Evolutionary conservation across 64 coral and sea anemone genomes (phyloP), one percentile per base, ranked within the genome.

Genomic region (Catalaphyllia jardinei): DNA sequence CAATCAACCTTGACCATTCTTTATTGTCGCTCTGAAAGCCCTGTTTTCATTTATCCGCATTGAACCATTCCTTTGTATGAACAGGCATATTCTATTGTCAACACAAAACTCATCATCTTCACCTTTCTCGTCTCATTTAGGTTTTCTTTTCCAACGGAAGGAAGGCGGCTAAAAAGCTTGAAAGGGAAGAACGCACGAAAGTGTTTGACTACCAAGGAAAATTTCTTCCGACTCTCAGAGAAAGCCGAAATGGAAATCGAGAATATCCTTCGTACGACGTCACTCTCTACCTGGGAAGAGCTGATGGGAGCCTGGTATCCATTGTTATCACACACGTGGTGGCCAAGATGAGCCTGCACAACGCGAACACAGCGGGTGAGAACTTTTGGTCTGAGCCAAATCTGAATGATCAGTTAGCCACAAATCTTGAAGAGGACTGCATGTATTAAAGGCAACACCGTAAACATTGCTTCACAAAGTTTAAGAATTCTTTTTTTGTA

Each of bases 271-370:
- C 61, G 0, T 91, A 88, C 94, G 95, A 98, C 28, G 92, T 98
- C 77, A 98, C 92, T 29, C 91, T 98, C 16, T 94, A 86, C 38
- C 76, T 98, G 27, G 95, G 95, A 29, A 88, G 79, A 61, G 83
- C 83, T 9, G 94, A 94, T 77, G 88, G 88, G 17, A 88, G 83
- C 29, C 52, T 90, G 87, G 94, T 96, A 29, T 93, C 76, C 29
- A 93, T 96, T 81, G 94, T 93, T 55, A 89, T 96, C 49, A 96
- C 94, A 63, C 94, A 96, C 86, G 87, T 67, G 38, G 76, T 80
- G 67, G 94, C 94, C 55, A 86, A 78, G 79, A 89, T 90, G 65
- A 75, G 72, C 60, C 67, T 93, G 75, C 71, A 71, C 35, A 88
- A 64, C 31, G 67, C 75, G 71, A 90, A 76, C 46, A 29, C 62